These are phyloP conservation scores for Drosophila barbarae DNA, from an alignment of 2,888 invertebrate genomes.

Conservation along the genomic window DNA sequence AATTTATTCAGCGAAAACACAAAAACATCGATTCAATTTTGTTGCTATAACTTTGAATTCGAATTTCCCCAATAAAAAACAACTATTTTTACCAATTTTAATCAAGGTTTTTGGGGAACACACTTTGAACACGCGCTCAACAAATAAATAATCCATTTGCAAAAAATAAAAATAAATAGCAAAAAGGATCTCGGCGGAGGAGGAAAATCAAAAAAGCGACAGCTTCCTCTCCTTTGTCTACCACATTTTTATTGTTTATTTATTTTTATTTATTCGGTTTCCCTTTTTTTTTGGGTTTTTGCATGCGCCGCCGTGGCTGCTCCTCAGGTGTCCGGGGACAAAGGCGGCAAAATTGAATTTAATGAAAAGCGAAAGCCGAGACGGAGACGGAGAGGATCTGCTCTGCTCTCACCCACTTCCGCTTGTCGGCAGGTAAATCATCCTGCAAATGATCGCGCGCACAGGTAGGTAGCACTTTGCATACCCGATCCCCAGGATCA, in stretches of 20 bases:
- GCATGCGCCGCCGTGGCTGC: conserved; percentile 1
- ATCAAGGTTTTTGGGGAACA: conserved; percentile 1
- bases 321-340: conserved; percentile 60
- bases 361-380: conserved; percentile 69
- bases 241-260: conserved; percentile 14
- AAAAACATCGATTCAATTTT: conserved; percentile 12
- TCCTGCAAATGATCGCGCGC: background rate
- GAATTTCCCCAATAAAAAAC: conserved; percentile 3
- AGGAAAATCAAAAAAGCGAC: conserved; percentile 59
- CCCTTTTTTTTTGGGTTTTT: conserved; percentile 21
- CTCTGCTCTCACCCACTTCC: conserved; percentile 33
- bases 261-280: conserved; percentile 13
- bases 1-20: conserved; percentile 24
- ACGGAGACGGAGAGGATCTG: conserved; percentile 13
- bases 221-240: conserved; percentile 63
- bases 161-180: conserved; percentile 23
- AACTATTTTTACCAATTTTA: conserved; percentile 40
- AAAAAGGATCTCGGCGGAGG: conserved; percentile 28
- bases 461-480: conserved; percentile 34
- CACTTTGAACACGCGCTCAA: conserved; percentile 38
- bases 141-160: conserved; percentile 17
- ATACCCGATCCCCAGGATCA: conserved; percentile 9
- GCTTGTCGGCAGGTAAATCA: conserved; percentile 37
- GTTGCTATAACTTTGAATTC: conserved; percentile 19
- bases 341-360: conserved; percentile 62